Evolutionary conservation across 2,113 vertebrate genomes (phyloP), one percentile per base, ranked within the genome.

Genomic region (Acanthisitta chloris): DNA sequence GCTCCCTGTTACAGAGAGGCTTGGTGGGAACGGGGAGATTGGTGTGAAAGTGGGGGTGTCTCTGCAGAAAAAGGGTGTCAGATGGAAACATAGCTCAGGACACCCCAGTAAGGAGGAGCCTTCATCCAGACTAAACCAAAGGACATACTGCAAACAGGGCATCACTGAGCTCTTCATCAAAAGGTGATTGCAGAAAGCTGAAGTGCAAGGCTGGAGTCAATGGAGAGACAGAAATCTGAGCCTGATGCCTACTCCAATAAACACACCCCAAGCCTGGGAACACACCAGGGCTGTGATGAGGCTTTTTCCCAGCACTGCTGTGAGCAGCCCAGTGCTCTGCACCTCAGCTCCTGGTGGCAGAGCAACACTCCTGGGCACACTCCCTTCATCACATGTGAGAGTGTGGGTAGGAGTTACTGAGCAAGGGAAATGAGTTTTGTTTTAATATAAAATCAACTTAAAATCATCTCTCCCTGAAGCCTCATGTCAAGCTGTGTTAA

Each of bases 321-420:
- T 51, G 57, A 21, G 57, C 34, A 61, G 26, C 36, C 26, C 4
- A 2, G 12, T 74, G 15, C 23, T 12, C 13, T 28, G 38, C 12
- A 21, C 31, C 36, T 20, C 1, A 20, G 43, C n/a, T n/a, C 71
- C n/a, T 0, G 6, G 5, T 17, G 2, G 3, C 3, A 3, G 43
- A 29, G 69, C 67, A 24, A 21, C 1, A 0, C 18, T 31, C 38
- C 51, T 12, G 33, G 28, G 59, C 17, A 9, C 2, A 0, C 21
- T 57, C 1, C 8, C 42, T 33, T 36, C 2, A 2, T 21, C 6
- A 8, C 0, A 2, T 4, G 2, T 62, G 23, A 24, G 20, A 33
- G 24, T 0, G 1, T 24, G 51, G 40, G 5, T 5, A 1, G 1
- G 19, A 52, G 34, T 14, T 20, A 12, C 6, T 5, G 6, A 29